phyloP scores from a whole-genome alignment of 2,888 invertebrate genomes.

The Polydrusus cervinus region DNA sequence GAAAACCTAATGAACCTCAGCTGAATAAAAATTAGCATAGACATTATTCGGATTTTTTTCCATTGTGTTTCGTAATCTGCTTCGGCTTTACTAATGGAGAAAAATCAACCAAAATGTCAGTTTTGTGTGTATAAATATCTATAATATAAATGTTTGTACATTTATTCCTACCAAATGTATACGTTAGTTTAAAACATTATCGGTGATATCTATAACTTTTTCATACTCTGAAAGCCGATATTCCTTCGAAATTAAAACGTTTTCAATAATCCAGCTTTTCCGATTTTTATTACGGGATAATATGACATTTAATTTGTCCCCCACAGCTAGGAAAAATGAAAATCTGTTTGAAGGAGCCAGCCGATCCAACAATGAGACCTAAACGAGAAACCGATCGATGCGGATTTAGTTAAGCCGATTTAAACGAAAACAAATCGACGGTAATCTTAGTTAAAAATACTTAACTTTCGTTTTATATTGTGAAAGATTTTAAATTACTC shows the following conservation, averaged over 20 bases:
- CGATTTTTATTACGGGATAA: neutral
- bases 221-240: too few species aligned
- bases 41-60: slow-evolving; percentile 40
- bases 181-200: too few species aligned
- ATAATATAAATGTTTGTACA: too few species aligned
- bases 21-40: slow-evolving; percentile 49
- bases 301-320: slow-evolving; percentile 19
- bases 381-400: slow-evolving; percentile 9
- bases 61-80: slow-evolving; percentile 30
- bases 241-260: too few species aligned
- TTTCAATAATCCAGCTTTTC: neutral
- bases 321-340: slow-evolving; percentile 14
- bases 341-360: slow-evolving; percentile 9
- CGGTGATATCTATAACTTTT: too few species aligned
- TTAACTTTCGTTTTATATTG: slow-evolving; percentile 3
- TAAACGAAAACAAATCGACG: slow-evolving; percentile 7
- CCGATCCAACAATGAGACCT: neutral
- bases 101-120: slow-evolving; percentile 3
- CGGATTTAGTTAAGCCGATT: slow-evolving; percentile 20
- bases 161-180: too few species aligned
- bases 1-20: slow-evolving; percentile 43
- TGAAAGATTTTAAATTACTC: neutral
- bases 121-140: neutral
- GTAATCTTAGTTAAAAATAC: slow-evolving; percentile 6
- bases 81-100: slow-evolving; percentile 5